Evolutionary conservation across 2,888 invertebrate species (phyloP).

Genomic region (Sphinx pinastri): DNA sequence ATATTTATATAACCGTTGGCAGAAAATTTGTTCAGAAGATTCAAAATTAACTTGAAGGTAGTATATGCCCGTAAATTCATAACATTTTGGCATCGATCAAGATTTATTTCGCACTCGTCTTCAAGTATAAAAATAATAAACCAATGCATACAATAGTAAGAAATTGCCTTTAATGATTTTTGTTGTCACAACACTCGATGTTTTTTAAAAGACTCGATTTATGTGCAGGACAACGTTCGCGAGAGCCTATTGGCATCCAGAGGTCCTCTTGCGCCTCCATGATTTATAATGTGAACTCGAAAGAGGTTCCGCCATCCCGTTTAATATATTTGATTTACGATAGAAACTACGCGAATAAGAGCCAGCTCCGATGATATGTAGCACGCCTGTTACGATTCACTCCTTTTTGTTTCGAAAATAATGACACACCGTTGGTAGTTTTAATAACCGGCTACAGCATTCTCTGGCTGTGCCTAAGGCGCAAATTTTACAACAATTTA

Average conservation of each 20-base stretch:
- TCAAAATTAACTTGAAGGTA: background rate
- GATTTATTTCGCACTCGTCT: conserved; percentile 2
- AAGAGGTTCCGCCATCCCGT: conserved; percentile 82
- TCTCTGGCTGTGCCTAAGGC: conserved; percentile 65
- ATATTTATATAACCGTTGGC: no score
- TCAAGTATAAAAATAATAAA: background rate
- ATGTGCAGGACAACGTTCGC: conserved; percentile 65
- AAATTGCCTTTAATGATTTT: conserved; percentile 23
- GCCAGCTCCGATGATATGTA: conserved; percentile 81
- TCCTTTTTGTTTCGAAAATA: conserved; percentile 69
- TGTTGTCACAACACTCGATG: conserved; percentile 42
- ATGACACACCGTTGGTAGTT: conserved; percentile 78
- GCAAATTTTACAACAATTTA: conserved; percentile 69
- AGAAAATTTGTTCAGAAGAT: background rate
- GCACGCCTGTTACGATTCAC: conserved; percentile 44
- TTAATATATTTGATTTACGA: conserved; percentile 84
- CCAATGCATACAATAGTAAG: background rate
- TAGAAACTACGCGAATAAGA: conserved; percentile 81
- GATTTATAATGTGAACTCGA: conserved; percentile 83
- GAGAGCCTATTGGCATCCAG: conserved; percentile 72
- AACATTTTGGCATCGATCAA: background rate
- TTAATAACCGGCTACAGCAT: conserved; percentile 71
- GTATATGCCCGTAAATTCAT: background rate
- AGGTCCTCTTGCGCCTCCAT: conserved; percentile 74
- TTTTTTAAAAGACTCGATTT: conserved; percentile 66